Percentiles rank a stretch among this genome's conserved stretches.
phyloP scores from a whole-genome alignment of 2,113 vertebrate species.

The Pteruthius melanotis region DNA sequence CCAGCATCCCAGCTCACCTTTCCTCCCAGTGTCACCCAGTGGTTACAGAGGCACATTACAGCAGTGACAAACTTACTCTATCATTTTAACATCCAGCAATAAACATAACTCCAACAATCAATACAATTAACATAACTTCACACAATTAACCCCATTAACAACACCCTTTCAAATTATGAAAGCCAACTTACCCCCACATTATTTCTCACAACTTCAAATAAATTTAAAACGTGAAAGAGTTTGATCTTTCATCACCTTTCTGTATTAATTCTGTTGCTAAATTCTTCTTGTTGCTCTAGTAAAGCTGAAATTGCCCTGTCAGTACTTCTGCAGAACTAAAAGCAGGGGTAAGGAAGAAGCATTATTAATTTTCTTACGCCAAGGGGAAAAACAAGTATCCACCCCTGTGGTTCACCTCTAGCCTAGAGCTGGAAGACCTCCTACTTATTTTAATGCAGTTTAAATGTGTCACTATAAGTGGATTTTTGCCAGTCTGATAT shows the following conservation, averaged over 20 bases:
- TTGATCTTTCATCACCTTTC: not conserved
- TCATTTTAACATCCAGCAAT: too few species aligned
- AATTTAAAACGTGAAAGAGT: not conserved
- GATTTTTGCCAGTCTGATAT: not conserved
- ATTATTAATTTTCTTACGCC: not conserved
- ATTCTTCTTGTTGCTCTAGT: not conserved
- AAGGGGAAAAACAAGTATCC: not conserved
- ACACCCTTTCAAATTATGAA: too few species aligned
- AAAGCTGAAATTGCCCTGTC: not conserved
- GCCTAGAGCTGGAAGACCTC: not conserved
- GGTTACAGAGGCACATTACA: too few species aligned
- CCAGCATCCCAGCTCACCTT: too few species aligned
- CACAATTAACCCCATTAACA: too few species aligned
- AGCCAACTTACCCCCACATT: too few species aligned
- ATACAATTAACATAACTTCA: too few species aligned
- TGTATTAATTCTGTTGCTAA: not conserved
- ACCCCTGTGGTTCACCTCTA: not conserved
- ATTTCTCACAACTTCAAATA: too few species aligned
- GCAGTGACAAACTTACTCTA: too few species aligned
- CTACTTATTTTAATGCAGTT: not conserved
- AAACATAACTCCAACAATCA: too few species aligned
- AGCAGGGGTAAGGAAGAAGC: not conserved
- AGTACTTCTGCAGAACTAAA: not conserved
- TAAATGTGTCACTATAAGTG: not conserved
- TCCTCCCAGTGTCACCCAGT: too few species aligned